Base-by-base conservation (phyloP, 2,113 vertebrate genomes). In the Semicossyphus pulcher region DNA sequence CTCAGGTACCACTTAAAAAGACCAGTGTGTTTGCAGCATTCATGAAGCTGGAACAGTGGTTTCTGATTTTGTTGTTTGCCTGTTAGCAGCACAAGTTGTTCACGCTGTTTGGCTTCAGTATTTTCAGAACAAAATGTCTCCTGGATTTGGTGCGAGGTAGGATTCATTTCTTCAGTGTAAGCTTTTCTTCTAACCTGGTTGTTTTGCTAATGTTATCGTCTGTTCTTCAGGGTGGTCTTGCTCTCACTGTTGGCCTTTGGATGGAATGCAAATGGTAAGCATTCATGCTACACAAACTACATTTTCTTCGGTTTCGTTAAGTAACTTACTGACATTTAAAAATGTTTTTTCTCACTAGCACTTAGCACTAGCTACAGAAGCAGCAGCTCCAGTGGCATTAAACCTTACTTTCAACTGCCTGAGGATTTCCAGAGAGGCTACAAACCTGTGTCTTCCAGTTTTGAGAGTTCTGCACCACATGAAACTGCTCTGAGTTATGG, bases 141-240 rank as follows among this genome's bases (percentile, higher is more conserved):
- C 15, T 67, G 73, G 80, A 45, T 42, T 71, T 16, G 49, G 26
- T 48, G 28, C 65, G 68, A 84, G 81, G 86, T 88, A 28, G 1
- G 0, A 0, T 26, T 0, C 0, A 12, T 10, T 26, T 12, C 2
- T 20, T 11, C 0, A 1, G 15, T 48, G n/a, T 21, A 18, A 2
- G 0, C 4, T 21, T 1, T 1, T 21, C 4, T 3, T 1, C 0
- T 5, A 1, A 11, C 4, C 2, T 45, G 32, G 0, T 4, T 28
- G 4, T 21, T 42, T 16, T 7, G 1, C 18, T 58, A 1, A 36
- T 5, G 5, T 29, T 6, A 1, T 15, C 31, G 0, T 71, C 9
- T 41, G 15, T 18, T 45, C 59, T 53, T 1, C 37, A 89, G 87
- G 21, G 0, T 77, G 26, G 34, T 86, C 10, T 2, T 87, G 29